These are phyloP conservation scores for Punctoribates punctum DNA, from an alignment of 2,888 invertebrate species.

Conservation along the genomic window DNA sequence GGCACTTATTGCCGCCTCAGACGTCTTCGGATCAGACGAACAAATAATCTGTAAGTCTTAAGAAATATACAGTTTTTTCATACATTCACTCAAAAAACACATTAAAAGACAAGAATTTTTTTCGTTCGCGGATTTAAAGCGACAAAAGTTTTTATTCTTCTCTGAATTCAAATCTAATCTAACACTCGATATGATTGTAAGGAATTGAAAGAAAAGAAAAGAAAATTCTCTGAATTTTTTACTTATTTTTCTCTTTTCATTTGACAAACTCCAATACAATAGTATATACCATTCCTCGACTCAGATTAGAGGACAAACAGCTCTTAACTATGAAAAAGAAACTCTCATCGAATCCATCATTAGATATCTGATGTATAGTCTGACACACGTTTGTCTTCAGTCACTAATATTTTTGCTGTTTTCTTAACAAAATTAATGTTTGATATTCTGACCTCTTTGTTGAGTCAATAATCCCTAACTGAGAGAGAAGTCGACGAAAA, in stretches of 20 bases:
- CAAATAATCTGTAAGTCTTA: slow-evolving; percentile 2
- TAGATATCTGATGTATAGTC: neutral
- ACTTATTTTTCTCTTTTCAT: no score
- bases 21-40: neutral
- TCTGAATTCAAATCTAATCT: no score
- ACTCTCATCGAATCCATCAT: neutral
- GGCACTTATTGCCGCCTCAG: neutral
- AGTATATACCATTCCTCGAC: neutral
- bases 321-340: neutral
- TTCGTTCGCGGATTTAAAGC: neutral
- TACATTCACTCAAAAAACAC: neutral
- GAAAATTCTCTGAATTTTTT: no score
- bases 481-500: neutral
- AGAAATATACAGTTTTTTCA: neutral
- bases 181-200: no score
- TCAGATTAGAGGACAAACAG: neutral
- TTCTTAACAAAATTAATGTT: neutral
- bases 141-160: no score
- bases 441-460: slow-evolving; percentile 9
- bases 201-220: no score
- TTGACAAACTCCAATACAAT: no score
- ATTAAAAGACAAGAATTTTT: neutral
- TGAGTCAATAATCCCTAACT: neutral
- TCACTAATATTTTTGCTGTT: neutral
- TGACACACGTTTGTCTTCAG: slow-evolving; percentile 4